Conservation (phyloP, 2,113 vertebrate genomes). For the Columbina picui region DNA sequence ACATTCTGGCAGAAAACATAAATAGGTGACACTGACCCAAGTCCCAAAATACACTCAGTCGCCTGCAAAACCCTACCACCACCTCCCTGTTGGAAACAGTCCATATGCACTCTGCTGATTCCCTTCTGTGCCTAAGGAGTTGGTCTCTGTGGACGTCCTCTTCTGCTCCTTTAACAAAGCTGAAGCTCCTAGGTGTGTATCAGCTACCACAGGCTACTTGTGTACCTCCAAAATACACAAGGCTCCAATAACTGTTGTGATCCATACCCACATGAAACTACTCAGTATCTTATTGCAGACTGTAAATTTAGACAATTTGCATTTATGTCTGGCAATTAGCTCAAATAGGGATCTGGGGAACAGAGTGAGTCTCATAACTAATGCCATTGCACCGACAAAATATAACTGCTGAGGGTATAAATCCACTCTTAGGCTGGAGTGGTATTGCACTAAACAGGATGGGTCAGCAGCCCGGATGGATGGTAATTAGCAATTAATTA, state of each 20-base stretch:
- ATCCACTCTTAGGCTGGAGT: background rate
- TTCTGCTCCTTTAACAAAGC: background rate
- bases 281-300: background rate
- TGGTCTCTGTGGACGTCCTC: background rate
- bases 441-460: background rate
- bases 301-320: background rate
- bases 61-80: background rate
- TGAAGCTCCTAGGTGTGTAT: background rate
- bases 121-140: background rate
- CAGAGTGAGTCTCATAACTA: background rate
- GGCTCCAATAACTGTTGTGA: background rate
- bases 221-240: background rate
- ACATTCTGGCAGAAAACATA: background rate
- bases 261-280: background rate
- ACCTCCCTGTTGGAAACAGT: background rate
- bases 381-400: background rate
- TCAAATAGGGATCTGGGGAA: background rate
- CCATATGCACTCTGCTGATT: background rate
- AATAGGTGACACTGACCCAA: background rate
- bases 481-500: background rate
- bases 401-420: background rate
- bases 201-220: background rate
- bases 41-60: background rate
- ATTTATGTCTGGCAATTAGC: background rate
- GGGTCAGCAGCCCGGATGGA: background rate